Evolutionary conservation across 1,140 invertebrate species (phyloP).

Genomic region (Olivierus martensii): DNA sequence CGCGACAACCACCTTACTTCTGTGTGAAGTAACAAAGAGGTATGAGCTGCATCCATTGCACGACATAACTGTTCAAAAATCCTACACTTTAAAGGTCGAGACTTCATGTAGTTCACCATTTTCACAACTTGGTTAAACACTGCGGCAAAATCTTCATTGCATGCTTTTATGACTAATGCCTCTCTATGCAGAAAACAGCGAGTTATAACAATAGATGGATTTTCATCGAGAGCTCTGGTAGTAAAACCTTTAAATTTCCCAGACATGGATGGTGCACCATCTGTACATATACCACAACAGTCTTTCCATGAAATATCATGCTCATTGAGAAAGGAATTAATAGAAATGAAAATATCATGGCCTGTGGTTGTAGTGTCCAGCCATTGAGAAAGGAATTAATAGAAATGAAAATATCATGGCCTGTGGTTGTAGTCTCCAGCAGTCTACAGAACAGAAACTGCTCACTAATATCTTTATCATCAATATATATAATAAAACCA

Average conservation of each 20-base stretch:
- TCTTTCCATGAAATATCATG: neutral
- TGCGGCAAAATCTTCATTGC: constrained; percentile 1
- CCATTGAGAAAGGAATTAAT: no score
- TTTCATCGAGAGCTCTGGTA: neutral
- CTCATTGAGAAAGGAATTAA: neutral
- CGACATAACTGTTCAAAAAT: constrained; percentile 18
- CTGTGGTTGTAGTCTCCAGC: neutral
- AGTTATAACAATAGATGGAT: neutral
- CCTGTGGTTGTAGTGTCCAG: neutral
- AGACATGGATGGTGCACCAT: constrained; percentile 1
- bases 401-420: neutral
- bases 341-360: neutral
- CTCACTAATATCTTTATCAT: constrained; percentile 10
- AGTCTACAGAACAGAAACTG: constrained; percentile 9
- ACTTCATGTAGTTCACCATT: constrained; percentile 19
- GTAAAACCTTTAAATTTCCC: neutral
- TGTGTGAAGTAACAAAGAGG: constrained; percentile 16
- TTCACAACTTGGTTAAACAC: constrained; percentile 14
- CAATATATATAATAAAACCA: constrained; percentile 12
- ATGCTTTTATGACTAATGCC: neutral
- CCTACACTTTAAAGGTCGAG: constrained; percentile 10
- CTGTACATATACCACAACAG: neutral
- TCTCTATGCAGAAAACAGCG: neutral
- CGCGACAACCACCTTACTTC: constrained; percentile 13
- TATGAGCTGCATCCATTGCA: constrained; percentile 17